Evolutionary conservation across 2,113 vertebrate genomes (phyloP), one percentile per base, ranked within the genome.

Genomic region (Sisor rabdophorus): DNA sequence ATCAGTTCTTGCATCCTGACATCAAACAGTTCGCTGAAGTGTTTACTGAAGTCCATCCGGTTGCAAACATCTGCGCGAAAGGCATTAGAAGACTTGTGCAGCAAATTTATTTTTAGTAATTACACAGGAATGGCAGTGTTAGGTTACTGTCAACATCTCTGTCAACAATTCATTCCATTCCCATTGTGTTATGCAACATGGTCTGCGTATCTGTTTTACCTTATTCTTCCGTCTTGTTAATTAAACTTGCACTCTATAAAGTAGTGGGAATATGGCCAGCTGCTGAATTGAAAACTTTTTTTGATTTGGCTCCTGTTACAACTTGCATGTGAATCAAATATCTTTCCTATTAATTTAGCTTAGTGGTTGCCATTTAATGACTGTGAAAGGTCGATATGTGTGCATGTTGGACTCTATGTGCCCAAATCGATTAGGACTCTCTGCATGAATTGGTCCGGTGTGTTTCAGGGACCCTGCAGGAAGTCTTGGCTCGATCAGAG

Each of bases 401-500:
- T 44, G 28, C 17, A 13, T 2, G 47, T 28, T 17, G 22, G 11
- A 20, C 19, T 54, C 13, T 3, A 68, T 63, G 19, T 47, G 65
- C 24, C 56, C 26, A 15, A 55, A 8, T 55, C 17, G 28, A 81
- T 73, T 74, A 22, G 71, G 83, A 85, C 81, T 78, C 73, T 79
- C 69, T 48, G 73, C 65, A 79, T 77, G 76, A 79, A 60, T 9
- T 79, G 79, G 77, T 82, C 79, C 75, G 81, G 79, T 84, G 78
- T 5, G 71, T 76, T 65, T 80, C 78, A 78, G 73, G 79, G 81
- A 80, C 84, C 71, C 84, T 80, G 81, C 80, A 81, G 76, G 83
- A 79, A 78, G 81, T 84, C 53, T 85, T 85, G 82, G 77, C 82
- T 79, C 79, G 84, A 85, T 87, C 83, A 82, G 83, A 84, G 61